phyloP scores from a whole-genome alignment of 2,113 vertebrate genomes.

The Monopterus albus region DNA sequence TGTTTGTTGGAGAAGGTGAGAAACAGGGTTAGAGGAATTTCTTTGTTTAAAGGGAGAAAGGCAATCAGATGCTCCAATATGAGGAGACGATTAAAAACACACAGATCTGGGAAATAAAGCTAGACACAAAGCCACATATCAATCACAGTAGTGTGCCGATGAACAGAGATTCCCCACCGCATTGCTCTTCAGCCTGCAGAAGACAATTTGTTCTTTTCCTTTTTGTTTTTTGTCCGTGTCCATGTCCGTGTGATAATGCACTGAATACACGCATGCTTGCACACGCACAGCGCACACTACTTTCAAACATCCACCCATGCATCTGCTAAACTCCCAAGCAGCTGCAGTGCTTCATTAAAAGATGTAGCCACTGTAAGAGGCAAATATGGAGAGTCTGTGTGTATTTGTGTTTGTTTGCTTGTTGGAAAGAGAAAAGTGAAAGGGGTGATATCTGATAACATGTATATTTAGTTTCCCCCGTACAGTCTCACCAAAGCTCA shows the following conservation, averaged over 20 bases:
- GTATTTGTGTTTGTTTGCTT: background rate
- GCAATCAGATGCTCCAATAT: conserved; percentile 33
- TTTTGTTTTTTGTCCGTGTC: no score
- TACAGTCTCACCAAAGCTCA: conserved; percentile 7
- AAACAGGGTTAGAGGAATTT: conserved; percentile 8
- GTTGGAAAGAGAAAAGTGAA: conserved; percentile 19
- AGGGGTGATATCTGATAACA: conserved; percentile 20
- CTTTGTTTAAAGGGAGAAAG: conserved; percentile 15
- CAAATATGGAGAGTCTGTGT: conserved; percentile 24
- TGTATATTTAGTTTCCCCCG: conserved; percentile 7
- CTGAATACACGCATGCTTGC: conserved; percentile 14
- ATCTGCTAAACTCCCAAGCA: conserved; percentile 50
- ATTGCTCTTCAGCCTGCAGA: conserved; percentile 61
- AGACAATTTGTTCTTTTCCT: conserved; percentile 58
- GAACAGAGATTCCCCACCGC: conserved; percentile 51
- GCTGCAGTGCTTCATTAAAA: conserved; percentile 55
- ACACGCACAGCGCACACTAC: conserved; percentile 7
- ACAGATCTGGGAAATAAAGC: conserved; percentile 43
- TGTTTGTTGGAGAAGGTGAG: background rate
- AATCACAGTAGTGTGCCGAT: conserved; percentile 49
- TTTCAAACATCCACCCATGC: conserved; percentile 43
- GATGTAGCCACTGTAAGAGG: conserved; percentile 33
- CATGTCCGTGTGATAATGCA: conserved; percentile 31
- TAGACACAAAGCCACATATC: conserved; percentile 36
- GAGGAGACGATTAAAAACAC: conserved; percentile 36